A percentile compares a stretch with the other conserved stretches of the same genome.
phyloP scores from a whole-genome alignment of 2,797 vertebrate species.

The Dicrostonyx torquatus region DNA sequence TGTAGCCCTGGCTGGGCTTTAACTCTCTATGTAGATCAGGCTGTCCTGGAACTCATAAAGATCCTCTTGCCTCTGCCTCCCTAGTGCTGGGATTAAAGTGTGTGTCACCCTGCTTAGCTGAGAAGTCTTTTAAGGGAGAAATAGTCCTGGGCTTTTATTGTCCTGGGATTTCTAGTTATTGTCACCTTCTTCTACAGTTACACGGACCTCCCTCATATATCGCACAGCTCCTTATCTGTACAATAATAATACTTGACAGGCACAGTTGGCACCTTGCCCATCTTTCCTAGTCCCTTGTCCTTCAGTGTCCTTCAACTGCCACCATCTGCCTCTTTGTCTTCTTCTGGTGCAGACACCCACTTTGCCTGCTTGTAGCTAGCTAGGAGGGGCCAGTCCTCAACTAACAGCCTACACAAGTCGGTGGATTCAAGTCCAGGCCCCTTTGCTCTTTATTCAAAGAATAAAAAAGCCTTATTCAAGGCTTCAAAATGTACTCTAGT shows the following conservation, averaged over 20 bases:
- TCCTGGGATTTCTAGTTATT: slow-evolving; percentile 21
- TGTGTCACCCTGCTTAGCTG: neutral
- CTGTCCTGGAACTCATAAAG: neutral
- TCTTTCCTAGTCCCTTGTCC: neutral
- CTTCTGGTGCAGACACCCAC: neutral
- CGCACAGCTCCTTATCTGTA: neutral
- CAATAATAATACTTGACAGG: neutral
- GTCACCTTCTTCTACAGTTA: neutral
- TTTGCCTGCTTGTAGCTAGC: neutral
- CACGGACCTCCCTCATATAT: neutral
- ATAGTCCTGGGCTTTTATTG: neutral
- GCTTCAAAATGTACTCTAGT: neutral
- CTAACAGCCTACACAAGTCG: neutral
- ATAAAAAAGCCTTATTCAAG: no score
- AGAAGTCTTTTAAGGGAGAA: slow-evolving; percentile 37
- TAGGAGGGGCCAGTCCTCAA: neutral
- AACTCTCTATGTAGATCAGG: neutral
- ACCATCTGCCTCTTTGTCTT: slow-evolving; percentile 21
- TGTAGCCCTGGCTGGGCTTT: neutral
- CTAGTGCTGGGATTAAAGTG: neutral
- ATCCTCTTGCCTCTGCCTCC: neutral
- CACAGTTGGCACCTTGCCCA: neutral
- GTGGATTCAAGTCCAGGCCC: neutral
- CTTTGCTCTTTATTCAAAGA: neutral
- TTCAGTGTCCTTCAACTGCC: neutral